phyloP scores from a whole-genome alignment of 2,113 vertebrate species.

The Paralichthys olivaceus region DNA sequence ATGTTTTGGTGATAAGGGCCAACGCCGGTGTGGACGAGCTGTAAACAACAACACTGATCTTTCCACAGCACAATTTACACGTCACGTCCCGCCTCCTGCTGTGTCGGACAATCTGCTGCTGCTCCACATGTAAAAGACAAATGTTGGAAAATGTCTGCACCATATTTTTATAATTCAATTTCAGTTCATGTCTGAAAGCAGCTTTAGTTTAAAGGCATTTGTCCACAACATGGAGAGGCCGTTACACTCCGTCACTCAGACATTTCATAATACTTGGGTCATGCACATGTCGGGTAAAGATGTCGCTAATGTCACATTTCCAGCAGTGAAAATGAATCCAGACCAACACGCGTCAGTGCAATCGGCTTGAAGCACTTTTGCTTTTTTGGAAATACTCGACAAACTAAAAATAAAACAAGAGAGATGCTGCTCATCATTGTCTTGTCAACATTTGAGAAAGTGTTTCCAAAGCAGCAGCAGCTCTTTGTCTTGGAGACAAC shows the following conservation, averaged over 20 bases:
- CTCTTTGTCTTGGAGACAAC: not conserved
- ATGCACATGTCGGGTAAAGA: not conserved
- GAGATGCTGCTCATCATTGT: not conserved
- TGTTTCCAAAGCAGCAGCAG: constrained; percentile 3
- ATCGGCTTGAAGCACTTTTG: constrained; percentile 17
- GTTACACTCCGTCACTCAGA: not conserved
- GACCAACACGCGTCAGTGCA: not conserved
- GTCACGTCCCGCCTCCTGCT: too few relatives aligned
- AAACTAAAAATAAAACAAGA: not conserved
- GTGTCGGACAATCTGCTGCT: too few relatives aligned
- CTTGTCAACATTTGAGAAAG: not conserved
- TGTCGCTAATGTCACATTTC: not conserved
- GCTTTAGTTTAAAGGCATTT: not conserved
- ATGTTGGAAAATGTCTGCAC: too few relatives aligned
- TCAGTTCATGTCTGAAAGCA: not conserved
- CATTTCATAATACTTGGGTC: not conserved
- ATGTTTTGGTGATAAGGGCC: too few relatives aligned
- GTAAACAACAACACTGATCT: too few relatives aligned
- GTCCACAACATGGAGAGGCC: not conserved
- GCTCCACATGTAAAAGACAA: too few relatives aligned
- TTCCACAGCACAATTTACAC: too few relatives aligned
- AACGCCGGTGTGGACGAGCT: too few relatives aligned
- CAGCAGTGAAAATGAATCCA: constrained; percentile 17
- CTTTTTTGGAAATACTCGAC: constrained; percentile 1
- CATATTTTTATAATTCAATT: too few relatives aligned